phyloP scores from a whole-genome alignment of 2,113 vertebrate species.

The Colaptes auratus region DNA sequence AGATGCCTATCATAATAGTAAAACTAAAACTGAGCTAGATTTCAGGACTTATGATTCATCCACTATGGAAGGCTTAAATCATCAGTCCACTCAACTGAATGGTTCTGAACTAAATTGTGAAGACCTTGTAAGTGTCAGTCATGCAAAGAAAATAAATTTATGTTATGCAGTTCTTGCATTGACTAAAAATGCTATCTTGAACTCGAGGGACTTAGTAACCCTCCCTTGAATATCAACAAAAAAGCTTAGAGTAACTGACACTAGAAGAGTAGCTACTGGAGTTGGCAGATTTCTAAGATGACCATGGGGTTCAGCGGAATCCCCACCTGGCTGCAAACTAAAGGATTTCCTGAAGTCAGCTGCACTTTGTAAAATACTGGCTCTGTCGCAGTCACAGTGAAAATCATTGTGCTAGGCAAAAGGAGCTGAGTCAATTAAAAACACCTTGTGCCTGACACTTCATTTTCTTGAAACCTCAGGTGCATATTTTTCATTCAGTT shows the following conservation, averaged over 20 bases:
- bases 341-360: constrained; percentile 16
- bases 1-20: constrained; percentile 25
- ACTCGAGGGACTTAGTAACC: not conserved
- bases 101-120: constrained; percentile 47
- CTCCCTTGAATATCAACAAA: not conserved
- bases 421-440: not conserved
- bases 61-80: constrained; percentile 43
- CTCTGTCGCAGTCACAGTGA: not conserved
- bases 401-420: not conserved
- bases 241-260: not conserved
- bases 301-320: not conserved
- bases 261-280: not conserved
- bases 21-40: constrained; percentile 32
- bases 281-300: not conserved
- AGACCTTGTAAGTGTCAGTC: constrained; percentile 41
- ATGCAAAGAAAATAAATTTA: constrained; percentile 26
- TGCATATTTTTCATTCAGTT: not conserved
- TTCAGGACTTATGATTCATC: constrained; percentile 46
- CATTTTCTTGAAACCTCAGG: not conserved
- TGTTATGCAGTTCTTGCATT: not conserved
- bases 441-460: not conserved
- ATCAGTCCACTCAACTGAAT: constrained; percentile 15
- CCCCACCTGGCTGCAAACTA: not conserved
- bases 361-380: not conserved
- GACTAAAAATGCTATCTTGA: constrained; percentile 15